These are phyloP conservation scores for Phymatocera aterrima DNA, from an alignment of 2,888 invertebrate genomes.

Conservation along the genomic window DNA sequence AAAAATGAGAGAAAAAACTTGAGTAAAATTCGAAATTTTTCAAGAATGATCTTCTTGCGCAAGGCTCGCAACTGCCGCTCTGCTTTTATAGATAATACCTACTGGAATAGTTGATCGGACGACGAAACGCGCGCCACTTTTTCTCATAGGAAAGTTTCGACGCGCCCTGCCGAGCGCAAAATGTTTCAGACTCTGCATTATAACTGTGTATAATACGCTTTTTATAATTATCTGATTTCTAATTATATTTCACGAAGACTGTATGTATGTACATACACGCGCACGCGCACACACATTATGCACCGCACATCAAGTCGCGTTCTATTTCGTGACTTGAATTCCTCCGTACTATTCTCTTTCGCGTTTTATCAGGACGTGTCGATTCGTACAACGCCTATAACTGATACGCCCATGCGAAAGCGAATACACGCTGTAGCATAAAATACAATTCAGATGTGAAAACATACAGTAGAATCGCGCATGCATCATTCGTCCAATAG, in stretches of 20 bases:
- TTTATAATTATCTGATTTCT: slow-evolving; percentile 42
- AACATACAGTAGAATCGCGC: not conserved
- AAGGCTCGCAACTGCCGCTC: not conserved
- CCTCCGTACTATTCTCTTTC: slow-evolving; percentile 1
- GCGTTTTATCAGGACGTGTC: not conserved
- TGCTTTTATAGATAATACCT: not conserved
- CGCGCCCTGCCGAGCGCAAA: slow-evolving; percentile 42
- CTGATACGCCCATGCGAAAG: not conserved
- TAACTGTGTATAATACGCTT: slow-evolving; percentile 17
- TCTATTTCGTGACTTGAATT: slow-evolving; percentile 48
- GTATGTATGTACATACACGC: too few species aligned
- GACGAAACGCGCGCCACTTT: slow-evolving; percentile 38
- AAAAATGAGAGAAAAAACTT: not conserved
- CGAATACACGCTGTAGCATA: too few species aligned
- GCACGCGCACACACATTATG: too few species aligned
- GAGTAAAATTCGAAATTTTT: not conserved
- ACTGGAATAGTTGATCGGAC: slow-evolving; percentile 11
- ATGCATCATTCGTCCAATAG: not conserved
- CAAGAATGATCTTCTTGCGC: not conserved
- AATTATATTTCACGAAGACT: slow-evolving; percentile 39
- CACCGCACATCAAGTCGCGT: slow-evolving; percentile 46
- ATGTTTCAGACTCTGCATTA: not conserved
- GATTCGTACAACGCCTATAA: not conserved
- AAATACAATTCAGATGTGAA: not conserved
- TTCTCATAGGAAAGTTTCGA: slow-evolving; percentile 39